These are phyloP conservation scores for Microctenopoma steveboyesi DNA, from an alignment of 2,797 vertebrate species.

Conservation along the genomic window DNA sequence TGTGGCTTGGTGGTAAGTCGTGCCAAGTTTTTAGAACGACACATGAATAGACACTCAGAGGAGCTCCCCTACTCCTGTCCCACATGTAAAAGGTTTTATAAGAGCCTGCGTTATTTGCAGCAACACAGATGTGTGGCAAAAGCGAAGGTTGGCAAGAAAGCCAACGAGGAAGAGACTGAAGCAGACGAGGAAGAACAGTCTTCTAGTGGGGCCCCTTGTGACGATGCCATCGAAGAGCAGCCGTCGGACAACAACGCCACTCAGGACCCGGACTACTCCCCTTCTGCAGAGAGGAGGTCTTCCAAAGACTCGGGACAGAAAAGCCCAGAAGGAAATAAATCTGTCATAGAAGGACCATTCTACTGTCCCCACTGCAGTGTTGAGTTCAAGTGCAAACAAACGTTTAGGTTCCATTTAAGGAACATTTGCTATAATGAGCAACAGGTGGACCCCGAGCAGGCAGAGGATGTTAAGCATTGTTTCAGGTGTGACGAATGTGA, in stretches of 20 bases:
- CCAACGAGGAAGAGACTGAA: conserved; percentile 10
- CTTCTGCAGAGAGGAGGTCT: conserved; percentile 22
- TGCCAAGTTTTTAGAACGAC: conserved; percentile 60
- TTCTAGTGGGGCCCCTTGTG: conserved; percentile 27
- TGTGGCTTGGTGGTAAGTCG: conserved; percentile 67
- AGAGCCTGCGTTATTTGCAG: conserved; percentile 69
- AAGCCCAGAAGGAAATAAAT: conserved; percentile 58
- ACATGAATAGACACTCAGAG: conserved; percentile 69
- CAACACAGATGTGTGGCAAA: conserved; percentile 68
- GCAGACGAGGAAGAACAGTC: conserved; percentile 49
- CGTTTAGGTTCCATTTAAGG: conserved; percentile 74
- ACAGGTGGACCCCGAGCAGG: conserved; percentile 76
- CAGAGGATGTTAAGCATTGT: conserved; percentile 69
- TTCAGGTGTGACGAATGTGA: conserved; percentile 75
- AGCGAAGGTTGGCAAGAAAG: conserved; percentile 37
- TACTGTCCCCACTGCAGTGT: conserved; percentile 78
- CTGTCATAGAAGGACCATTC: conserved; percentile 63
- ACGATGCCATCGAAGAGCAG: conserved; percentile 37
- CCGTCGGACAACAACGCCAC: not conserved
- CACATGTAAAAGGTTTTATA: conserved; percentile 67
- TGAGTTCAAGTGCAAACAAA: conserved; percentile 79
- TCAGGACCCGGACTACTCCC: conserved; percentile 46
- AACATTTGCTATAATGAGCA: conserved; percentile 80
- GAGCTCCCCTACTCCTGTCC: conserved; percentile 62
- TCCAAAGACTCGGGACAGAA: conserved; percentile 39